Conservation (phyloP, 2,113 vertebrate species). For the Gopherus evgoodei region DNA sequence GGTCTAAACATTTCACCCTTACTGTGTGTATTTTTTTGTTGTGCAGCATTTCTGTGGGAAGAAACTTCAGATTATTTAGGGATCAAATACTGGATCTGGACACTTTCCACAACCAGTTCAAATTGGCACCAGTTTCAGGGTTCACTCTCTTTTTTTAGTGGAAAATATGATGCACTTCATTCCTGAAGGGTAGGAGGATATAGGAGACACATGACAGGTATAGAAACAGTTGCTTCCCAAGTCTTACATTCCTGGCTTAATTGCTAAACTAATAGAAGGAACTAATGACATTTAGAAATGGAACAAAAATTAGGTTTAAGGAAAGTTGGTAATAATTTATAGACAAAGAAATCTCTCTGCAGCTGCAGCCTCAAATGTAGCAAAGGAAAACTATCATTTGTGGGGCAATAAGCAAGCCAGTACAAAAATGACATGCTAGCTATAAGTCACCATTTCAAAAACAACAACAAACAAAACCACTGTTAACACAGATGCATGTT, state of each 20-base stretch:
- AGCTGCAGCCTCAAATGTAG: no score
- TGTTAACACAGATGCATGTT: neutral
- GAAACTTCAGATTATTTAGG: no score
- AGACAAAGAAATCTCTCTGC: neutral
- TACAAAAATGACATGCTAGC: neutral
- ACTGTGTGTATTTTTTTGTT: no score
- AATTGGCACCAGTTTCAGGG: no score
- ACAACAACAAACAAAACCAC: neutral
- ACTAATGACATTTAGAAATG: neutral
- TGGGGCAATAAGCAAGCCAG: no score
- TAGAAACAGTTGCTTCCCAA: neutral
- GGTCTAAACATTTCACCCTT: no score
- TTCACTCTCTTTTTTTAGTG: neutral
- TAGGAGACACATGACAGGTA: neutral
- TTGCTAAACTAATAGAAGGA: neutral
- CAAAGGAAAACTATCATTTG: no score
- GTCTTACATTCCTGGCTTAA: neutral
- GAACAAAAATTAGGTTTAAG: no score
- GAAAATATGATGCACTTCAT: neutral
- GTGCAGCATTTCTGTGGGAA: no score
- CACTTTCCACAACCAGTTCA: no score
- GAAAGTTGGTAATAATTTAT: neutral
- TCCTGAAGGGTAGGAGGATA: neutral
- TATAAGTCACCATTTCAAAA: neutral
- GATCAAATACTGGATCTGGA: no score